Evolutionary conservation across 2,888 invertebrate species (phyloP).

Genomic region (Halocaridina rubra): DNA sequence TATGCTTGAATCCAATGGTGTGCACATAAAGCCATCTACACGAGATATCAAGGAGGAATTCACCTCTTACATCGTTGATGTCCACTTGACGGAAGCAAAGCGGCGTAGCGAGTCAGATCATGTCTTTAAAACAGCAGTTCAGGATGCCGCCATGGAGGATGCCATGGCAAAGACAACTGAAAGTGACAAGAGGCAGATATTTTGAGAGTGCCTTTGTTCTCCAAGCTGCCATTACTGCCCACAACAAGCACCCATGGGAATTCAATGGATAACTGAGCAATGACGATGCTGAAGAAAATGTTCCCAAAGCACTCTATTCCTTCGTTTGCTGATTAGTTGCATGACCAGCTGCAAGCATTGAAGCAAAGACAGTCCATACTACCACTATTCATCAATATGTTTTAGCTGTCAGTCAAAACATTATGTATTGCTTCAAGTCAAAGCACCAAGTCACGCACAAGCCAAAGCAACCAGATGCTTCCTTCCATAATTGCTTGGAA

Average conservation of each 20-base stretch:
- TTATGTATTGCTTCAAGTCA: too few species aligned
- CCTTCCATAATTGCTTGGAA: too few species aligned
- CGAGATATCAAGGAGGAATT: constrained; percentile 1
- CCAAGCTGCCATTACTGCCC: constrained; percentile 19
- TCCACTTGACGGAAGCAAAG: constrained; percentile 15
- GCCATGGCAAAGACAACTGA: constrained; percentile 18
- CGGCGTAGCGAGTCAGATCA: background rate
- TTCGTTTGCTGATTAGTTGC: too few species aligned
- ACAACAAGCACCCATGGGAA: constrained; percentile 29
- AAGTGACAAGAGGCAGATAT: constrained; percentile 9
- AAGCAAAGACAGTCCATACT: too few species aligned
- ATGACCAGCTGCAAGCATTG: too few species aligned
- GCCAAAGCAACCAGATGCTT: too few species aligned
- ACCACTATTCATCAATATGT: too few species aligned
- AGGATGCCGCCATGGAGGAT: constrained; percentile 9
- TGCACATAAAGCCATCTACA: too few species aligned
- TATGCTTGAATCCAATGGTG: background rate
- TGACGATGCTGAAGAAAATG: constrained; percentile 24
- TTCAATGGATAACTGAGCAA: constrained; percentile 16
- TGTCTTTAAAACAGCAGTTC: background rate
- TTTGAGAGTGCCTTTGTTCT: constrained; percentile 17
- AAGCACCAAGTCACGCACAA: too few species aligned
- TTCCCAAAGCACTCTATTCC: constrained; percentile 22
- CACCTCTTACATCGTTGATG: background rate
- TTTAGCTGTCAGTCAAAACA: background rate